Base-by-base conservation (phyloP, 1,140 invertebrate species). In the Galendromus occidentalis region DNA sequence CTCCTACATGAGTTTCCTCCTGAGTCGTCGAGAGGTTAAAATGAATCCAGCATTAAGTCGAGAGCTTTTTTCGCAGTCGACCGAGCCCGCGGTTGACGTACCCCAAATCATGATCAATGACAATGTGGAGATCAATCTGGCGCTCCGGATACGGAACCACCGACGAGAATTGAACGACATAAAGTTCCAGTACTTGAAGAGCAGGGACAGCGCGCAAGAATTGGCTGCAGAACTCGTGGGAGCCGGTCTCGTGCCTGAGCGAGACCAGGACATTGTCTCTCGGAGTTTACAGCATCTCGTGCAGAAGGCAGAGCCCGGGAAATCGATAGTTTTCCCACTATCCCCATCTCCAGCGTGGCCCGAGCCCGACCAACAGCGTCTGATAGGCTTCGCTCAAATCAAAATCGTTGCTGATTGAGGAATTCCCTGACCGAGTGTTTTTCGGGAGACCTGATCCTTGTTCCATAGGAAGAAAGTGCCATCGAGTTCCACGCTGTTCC, bases 101-200 rank as follows among this genome's bases (percentile, higher is more conserved):
- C 51, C 51, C 17, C 25, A 22, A 22, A 59, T 59, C 22, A 33
- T 59, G 14, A 33, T 59, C 51, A 59, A 59, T 22, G 51, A 59
- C 33, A 33, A 59, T 17, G 51, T 33, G 25, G 51, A 59, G 33
- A 25, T 59, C 12, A 59, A 59, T 22, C 51, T 59, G 17, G 51
- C 51, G 25, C 51, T 59, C 33, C 51, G 51, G 51, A 59, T 59
- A 17, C 51, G 51, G 25, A 59, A 59, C 51, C 14, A 59, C 14
- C 51, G 51, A 1, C 25, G 22, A 33, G 51, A 59, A 9, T 59
- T 59, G 33, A 59, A 59, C 33, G 51, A 59, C 33, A 59, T 59
- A 4, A 59, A 59, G 33, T 59, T 59, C 51, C 51, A 59, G 33
- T 59, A 29, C 33, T 33, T 59, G 25, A 59, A 59, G 20, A 29